Base-by-base conservation (phyloP, 1,140 invertebrate genomes). In the Drosophila nigromelanica region DNA sequence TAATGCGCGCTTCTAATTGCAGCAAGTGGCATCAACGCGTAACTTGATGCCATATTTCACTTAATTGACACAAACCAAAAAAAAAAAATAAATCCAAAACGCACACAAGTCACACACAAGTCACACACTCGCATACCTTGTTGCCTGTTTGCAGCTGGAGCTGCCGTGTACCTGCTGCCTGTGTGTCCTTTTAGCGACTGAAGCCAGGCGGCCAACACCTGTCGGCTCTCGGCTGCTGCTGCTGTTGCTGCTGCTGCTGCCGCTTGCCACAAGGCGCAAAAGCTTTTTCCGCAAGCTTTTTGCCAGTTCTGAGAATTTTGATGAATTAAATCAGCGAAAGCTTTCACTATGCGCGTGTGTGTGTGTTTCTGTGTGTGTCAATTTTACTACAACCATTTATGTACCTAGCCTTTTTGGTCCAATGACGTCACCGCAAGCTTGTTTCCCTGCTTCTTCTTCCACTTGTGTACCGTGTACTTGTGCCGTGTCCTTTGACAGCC, bases 301-400 rank as follows among this genome's bases (percentile, higher is more conserved):
- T 35, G 42, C 42, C 51, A 60, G 68, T 55, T 54, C 62, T 68
- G 66, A 55, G 45, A 21, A 81, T 70, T 86, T 86, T 86, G 78
- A 86, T 87, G 82, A 86, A 86, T 86, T 87, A 87, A 86, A 86
- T 45, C 68, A 39, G 47, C 55, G 27, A 86, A 78, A 86, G 82
- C 81, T 87, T 42, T 58, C 35, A 11, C 24, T 27, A 10, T 48
- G 2, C 39, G 42, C 40, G n/a, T 60, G 12, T 37, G 24, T 39
- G 50, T 54, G n/a, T 42, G 50, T 39, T 12, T 42, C 7, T 37
- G 37, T 47, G 47, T 30, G 6, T 45, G 64, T 43, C 27, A 37
- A 15, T 64, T 45, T 14, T 30, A 6, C 61, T 50, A 52, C 40
- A 50, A 15, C 55, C 40, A 54, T 45, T 50, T 64, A 33, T 42